phyloP scores from a whole-genome alignment of 2,113 vertebrate genomes.

The Platysteira castanea region DNA sequence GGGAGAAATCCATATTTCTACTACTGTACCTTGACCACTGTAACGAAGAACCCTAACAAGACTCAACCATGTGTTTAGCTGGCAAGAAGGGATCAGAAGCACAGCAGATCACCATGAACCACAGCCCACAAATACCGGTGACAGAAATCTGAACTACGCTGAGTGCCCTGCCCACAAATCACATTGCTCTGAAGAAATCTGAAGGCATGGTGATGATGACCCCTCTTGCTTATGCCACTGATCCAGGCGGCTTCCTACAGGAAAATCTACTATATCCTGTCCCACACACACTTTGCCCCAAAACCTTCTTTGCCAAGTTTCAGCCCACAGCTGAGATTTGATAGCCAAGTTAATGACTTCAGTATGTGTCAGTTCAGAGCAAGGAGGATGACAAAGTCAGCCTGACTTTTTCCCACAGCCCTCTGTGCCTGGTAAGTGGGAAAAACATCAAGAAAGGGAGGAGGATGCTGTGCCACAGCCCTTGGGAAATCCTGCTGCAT shows the following conservation, averaged over 20 bases:
- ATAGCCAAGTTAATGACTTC: constrained; percentile 2
- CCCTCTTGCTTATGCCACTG: neutral
- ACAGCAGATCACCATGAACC: neutral
- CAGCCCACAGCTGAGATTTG: constrained; percentile 34
- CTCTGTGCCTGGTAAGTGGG: neutral
- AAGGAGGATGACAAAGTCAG: neutral
- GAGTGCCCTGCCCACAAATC: neutral
- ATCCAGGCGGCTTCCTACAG: neutral
- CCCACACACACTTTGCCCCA: neutral
- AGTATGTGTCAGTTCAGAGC: neutral
- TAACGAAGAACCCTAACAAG: neutral
- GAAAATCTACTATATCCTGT: neutral
- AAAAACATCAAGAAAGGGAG: neutral
- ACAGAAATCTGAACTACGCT: neutral
- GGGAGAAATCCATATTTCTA: neutral
- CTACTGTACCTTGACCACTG: neutral
- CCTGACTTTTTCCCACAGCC: neutral
- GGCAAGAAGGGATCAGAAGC: neutral
- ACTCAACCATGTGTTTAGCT: neutral
- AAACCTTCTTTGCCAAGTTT: constrained; percentile 26
- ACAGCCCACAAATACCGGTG: neutral
- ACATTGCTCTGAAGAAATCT: neutral
- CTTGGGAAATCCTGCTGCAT: neutral
- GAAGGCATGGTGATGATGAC: neutral
- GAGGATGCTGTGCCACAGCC: neutral